Conservation (phyloP, 2,888 invertebrate genomes). For the Dryococelus australis region DNA sequence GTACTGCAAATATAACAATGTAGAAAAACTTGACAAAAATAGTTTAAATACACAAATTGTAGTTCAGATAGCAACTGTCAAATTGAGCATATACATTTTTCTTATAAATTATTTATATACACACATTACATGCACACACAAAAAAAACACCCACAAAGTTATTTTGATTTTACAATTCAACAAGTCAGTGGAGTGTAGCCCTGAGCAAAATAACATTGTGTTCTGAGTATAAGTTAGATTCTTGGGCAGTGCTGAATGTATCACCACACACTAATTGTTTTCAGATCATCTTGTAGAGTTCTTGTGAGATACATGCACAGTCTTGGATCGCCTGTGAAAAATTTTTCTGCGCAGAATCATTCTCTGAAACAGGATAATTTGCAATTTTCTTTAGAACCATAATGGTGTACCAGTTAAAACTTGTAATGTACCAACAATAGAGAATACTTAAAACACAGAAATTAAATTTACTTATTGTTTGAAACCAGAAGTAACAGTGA, state of each 20-base stretch:
- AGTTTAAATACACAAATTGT: background rate
- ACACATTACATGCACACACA: background rate
- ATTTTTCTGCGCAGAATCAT: background rate
- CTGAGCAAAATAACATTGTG: background rate
- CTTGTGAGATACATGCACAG: slow-evolving; percentile 58
- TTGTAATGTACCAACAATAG: no score
- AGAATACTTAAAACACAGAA: no score
- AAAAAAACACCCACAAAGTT: background rate
- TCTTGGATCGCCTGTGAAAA: slow-evolving; percentile 57
- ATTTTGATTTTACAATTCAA: background rate
- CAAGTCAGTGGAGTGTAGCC: background rate
- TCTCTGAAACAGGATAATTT: slow-evolving; percentile 22
- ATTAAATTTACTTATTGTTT: no score
- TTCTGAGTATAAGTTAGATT: background rate
- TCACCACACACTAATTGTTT: background rate
- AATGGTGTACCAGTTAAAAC: no score
- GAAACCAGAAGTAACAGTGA: no score
- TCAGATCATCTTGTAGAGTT: background rate
- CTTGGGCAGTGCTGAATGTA: background rate
- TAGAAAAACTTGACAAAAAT: slow-evolving; percentile 9
- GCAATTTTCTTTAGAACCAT: no score
- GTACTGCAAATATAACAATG: background rate
- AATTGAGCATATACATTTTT: background rate
- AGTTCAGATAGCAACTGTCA: background rate
- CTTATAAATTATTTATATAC: background rate